These are phyloP conservation scores for Caenorhabditis sinica DNA, from an alignment of 2,888 invertebrate genomes.

Conservation along the genomic window DNA sequence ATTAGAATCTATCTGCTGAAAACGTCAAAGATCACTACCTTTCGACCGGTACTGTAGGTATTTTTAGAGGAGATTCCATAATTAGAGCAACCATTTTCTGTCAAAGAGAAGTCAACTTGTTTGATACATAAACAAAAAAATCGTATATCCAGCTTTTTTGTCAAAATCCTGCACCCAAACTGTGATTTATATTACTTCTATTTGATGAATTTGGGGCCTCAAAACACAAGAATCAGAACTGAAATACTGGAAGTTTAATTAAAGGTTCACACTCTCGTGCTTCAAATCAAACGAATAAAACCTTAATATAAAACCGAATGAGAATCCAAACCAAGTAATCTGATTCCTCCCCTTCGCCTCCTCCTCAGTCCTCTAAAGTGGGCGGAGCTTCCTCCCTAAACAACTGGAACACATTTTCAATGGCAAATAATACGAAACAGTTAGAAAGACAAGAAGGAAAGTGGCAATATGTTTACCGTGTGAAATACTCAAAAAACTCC, in stretches of 20 bases:
- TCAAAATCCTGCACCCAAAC: too few species aligned
- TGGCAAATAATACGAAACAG: slow-evolving; percentile 33
- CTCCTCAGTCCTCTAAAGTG: neutral
- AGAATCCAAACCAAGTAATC: neutral
- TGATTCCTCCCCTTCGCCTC: neutral
- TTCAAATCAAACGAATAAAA: neutral
- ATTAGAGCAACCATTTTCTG: too few species aligned
- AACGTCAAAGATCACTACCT: too few species aligned
- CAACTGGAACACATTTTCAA: slow-evolving; percentile 32
- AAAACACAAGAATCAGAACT: neutral
- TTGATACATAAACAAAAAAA: too few species aligned
- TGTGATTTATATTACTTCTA: too few species aligned
- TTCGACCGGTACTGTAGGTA: too few species aligned
- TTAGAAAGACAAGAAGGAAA: neutral
- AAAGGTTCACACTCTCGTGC: neutral
- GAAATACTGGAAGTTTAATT: neutral
- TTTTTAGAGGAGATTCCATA: too few species aligned
- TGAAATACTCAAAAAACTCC: slow-evolving; percentile 36
- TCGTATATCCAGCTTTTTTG: too few species aligned
- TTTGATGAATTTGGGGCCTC: too few species aligned
- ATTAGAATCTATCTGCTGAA: too few species aligned
- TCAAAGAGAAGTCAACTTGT: too few species aligned
- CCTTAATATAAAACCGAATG: neutral
- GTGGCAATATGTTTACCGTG: slow-evolving; percentile 32
- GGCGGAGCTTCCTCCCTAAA: slow-evolving; percentile 27